Base-by-base conservation (phyloP, 2,888 invertebrate genomes). In the Eumerus sabulonum region DNA sequence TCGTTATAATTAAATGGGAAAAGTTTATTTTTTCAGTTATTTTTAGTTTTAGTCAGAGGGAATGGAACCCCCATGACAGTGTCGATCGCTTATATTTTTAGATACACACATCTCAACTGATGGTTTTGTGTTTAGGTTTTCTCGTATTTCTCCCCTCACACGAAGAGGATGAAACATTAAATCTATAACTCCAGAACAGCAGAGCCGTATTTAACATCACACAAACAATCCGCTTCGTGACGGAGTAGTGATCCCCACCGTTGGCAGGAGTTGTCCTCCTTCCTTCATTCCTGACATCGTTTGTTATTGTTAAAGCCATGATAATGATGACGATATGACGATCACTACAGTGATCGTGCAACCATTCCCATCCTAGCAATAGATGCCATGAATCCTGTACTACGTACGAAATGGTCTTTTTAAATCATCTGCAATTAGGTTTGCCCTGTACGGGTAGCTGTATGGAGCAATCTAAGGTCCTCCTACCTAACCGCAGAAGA, bases 381-480 rank as follows among this genome's bases (percentile, higher is more conserved):
- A 79, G 79, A 74, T 79, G 79, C 74, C 74, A 63, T 64, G 66
- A 60, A 63, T 68, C 2, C 27, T 4, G 27, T 7, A 4, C 74
- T n/a, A n/a, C n/a, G n/a, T n/a, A n/a, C 51, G 53, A 38, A 42
- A 66, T 76, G 50, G 76, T 66, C 45, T 13, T 38, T 27, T 40
- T 68, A 64, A 74, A 79, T 74, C 74, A 79, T 74, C 59, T 57
- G 74, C 74, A 79, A 79, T 79, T 79, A 79, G 74, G 60, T 11
- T 63, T 74, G 79, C n/a, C 51, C 57, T 73, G 35, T 73, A 73
- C 66, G 67, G 72, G 56, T 50, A 72, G 36, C 13, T 36, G 5
- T 19, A n/a, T n/a, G 14, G 11, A 1, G 16, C 16, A 44, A 48
- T 57, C 35, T 45, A 57, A 48, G 12, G 14, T 11, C 38, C 59